Conservation (phyloP, 2,113 vertebrate genomes). For the Cynocephalus volans region DNA sequence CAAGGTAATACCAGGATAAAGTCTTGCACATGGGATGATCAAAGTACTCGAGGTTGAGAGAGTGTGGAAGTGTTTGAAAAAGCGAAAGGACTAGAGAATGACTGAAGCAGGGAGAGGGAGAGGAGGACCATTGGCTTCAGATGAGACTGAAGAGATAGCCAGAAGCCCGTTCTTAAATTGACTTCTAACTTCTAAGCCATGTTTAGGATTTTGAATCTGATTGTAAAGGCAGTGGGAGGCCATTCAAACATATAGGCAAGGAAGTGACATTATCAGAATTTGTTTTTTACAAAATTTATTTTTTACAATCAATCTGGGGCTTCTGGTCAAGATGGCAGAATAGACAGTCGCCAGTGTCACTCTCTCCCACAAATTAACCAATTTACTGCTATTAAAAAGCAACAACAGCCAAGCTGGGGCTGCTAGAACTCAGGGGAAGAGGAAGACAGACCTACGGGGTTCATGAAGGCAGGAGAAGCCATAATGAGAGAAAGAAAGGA, state of each 20-base stretch:
- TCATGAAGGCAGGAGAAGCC: too few species aligned
- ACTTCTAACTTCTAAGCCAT: not conserved
- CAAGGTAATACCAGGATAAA: not conserved
- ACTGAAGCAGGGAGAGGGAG: not conserved
- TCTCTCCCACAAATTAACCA: too few species aligned
- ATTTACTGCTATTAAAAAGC: too few species aligned
- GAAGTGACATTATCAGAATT: not conserved
- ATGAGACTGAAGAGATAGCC: not conserved
- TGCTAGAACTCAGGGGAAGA: too few species aligned
- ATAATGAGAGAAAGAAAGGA: too few species aligned
- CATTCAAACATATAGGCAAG: not conserved
- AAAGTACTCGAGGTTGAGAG: not conserved
- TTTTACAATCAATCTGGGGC: not conserved
- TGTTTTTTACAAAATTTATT: not conserved
- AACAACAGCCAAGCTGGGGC: too few species aligned
- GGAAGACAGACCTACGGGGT: too few species aligned
- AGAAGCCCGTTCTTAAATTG: not conserved
- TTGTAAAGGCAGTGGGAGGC: not conserved
- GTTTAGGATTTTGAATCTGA: constrained; percentile 44
- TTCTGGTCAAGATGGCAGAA: too few species aligned
- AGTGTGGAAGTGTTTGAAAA: not conserved
- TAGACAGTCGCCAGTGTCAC: too few species aligned
- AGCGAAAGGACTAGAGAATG: not conserved
- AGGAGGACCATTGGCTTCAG: not conserved
- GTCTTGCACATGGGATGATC: not conserved